Conservation (phyloP, 2,888 invertebrate genomes). For the Helleia helle region DNA sequence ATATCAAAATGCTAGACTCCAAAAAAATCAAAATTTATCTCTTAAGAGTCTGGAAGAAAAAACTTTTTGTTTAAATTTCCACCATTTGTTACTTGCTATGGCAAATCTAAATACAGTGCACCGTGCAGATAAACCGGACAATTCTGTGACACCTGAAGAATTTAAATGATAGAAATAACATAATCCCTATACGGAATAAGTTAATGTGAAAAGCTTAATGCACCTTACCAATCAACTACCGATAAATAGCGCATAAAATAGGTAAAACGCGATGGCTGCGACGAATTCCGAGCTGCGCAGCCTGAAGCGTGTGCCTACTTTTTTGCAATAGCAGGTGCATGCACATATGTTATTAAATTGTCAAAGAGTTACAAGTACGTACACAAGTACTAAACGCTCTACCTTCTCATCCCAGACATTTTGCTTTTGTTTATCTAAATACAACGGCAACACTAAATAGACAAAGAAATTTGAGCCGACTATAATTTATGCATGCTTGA, state of each 20-base stretch:
- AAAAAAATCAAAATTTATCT: no score
- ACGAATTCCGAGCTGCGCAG: conserved; percentile 66
- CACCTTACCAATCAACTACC: conserved; percentile 71
- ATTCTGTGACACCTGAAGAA: conserved; percentile 18
- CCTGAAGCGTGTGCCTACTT: conserved; percentile 68
- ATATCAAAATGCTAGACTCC: no score
- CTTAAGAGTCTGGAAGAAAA: no score
- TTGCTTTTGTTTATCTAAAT: conserved; percentile 11
- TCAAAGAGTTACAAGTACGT: conserved; percentile 51
- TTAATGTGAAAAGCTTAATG: conserved; percentile 35
- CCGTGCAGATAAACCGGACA: conserved; percentile 10
- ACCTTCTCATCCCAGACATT: conserved; percentile 12
- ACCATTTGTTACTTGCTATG: no score
- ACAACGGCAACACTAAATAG: conserved; percentile 1
- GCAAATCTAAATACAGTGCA: conserved; percentile 7
- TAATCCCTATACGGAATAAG: conserved; percentile 17
- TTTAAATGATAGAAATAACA: conserved; percentile 19
- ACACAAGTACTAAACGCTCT: conserved; percentile 21
- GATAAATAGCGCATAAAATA: conserved; percentile 67
- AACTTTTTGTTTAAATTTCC: no score
- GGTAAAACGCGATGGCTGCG: conserved; percentile 53
- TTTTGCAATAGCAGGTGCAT: conserved; percentile 69
- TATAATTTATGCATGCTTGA: no score
- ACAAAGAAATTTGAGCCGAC: not conserved
- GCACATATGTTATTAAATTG: conserved; percentile 72